Base-by-base conservation (phyloP, 2,113 vertebrate species). In the Cyanoramphus novaezelandiae region DNA sequence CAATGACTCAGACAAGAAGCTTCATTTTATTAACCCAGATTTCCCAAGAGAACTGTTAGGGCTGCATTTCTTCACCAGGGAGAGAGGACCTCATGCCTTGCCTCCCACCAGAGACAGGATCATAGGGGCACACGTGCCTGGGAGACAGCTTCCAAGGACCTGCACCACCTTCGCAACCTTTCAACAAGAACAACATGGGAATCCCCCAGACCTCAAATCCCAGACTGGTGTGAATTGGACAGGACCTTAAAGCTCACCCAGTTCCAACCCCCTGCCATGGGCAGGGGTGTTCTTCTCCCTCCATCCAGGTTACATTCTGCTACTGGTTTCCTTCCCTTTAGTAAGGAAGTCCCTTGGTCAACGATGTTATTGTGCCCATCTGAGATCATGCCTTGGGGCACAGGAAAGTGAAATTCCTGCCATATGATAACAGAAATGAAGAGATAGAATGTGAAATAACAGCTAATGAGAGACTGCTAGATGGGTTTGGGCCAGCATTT, bases 111-210 rank as follows among this genome's bases (percentile, higher is more conserved):
- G 1, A 1, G 31, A 21, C 20, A 12, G 35, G 71, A 33, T 82
- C 17, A 72, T 7, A 13, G 27, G 7, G 39, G 9, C 37, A 59
- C 43, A 12, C 0, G 2, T 1, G 9, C 10, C 55, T 33, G 9
- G 19, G 15, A 52, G 7, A 57, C 11, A 63, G 21, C 46, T 59
- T 44, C 46, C 10, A 9, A 63, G 46, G 25, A 63, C 25, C 25
- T 25, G 43, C 29, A n/a, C 4, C 17, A 25, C 65, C 47, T 57
- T 21, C 33, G 43, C 53, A 82, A 4, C 10, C 31, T 46, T 44
- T 47, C 47, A 33, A 11, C 3, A 8, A 35, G 20, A 55, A 14
- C 37, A 35, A 25, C 9, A 2, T 4, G 43, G 25, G 17, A 5
- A 70, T 7, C 11, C 21, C 5, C 13, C 18, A 2, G 0, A 0